phyloP scores from a whole-genome alignment of 2,888 invertebrate species.

The Campoletis raptor region DNA sequence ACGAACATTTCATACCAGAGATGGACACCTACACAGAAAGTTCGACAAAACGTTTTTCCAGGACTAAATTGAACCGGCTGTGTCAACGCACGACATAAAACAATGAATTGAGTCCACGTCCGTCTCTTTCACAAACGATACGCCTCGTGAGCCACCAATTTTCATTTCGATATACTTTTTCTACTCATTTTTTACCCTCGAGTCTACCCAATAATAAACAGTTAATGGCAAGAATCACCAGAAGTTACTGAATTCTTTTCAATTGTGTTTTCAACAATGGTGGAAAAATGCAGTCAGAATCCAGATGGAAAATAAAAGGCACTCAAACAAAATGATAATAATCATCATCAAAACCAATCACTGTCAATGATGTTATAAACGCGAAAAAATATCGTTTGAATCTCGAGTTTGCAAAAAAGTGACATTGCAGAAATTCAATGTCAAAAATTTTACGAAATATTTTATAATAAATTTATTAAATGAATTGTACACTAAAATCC shows the following conservation, averaged over 20 bases:
- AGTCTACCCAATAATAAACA: conserved; percentile 1
- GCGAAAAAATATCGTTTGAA: background rate
- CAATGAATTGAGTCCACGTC: conserved; percentile 57
- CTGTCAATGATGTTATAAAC: background rate
- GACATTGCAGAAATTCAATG: background rate
- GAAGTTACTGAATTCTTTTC: background rate
- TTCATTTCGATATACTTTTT: conserved; percentile 42
- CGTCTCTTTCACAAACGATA: conserved; percentile 32
- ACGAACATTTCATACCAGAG: conserved; percentile 39
- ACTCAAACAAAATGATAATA: background rate
- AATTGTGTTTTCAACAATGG: background rate
- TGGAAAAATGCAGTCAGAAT: background rate
- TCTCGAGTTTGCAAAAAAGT: background rate
- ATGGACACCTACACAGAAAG: conserved; percentile 25
- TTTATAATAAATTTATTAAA: too few relatives aligned
- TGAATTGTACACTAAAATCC: too few relatives aligned
- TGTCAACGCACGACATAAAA: conserved; percentile 57
- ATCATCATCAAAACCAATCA: background rate
- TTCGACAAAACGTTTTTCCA: conserved; percentile 51
- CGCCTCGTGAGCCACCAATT: conserved; percentile 11
- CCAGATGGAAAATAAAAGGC: background rate
- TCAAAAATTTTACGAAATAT: background rate
- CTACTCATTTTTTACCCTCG: background rate
- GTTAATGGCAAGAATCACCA: background rate
- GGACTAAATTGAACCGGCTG: conserved; percentile 51